Base-by-base conservation (phyloP, 2,888 invertebrate species). In the Acrocyrtus sp. region DNA sequence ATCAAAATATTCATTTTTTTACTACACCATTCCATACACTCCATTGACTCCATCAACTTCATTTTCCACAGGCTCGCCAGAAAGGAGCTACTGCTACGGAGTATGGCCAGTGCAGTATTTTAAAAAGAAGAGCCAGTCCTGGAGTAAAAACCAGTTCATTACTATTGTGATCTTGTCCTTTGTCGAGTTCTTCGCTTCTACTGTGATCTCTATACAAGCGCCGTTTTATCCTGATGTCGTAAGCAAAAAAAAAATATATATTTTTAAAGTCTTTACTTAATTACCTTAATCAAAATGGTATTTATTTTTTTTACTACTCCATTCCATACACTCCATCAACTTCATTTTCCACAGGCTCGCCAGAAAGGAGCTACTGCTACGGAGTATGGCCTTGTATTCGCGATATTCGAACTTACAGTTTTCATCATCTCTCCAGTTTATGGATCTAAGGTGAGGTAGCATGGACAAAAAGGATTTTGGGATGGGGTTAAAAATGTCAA, bases 81-180 rank as follows among this genome's bases (percentile, higher is more conserved):
- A 86, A 86, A 81, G 85, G 85, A 19, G 85, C 86, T 2, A 84
- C 85, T 29, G 84, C 85, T 2, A 83, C 85, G 0, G 84, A 86
- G 69, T 85, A 86, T 79, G 87, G 87, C 1, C 83, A n/a, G n/a
- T n/a, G n/a, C n/a, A n/a, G n/a, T 77, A 61, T 72, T 65, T 77
- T 21, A 48, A 65, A 41, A 77, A 62, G 39, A 68, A 72, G 54
- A 66, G 60, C 15, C 45, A 60, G 53, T 62, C 62, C n/a, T 51
- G 74, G 51, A 72, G 61, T 21, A 39, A 43, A 34, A 87, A 92
- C 82, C 93, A 94, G 85, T 91, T 92, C 91, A 84, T 90, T 80
- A 93, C 92, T 1, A 86, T 93, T 56, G 86, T 91, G 47, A 91
- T 92, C 58, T 92, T 94, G 83, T 90, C 92, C 21, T 88, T 93